Base-by-base conservation (phyloP, 2,797 vertebrate genomes). In the Parambassis ranga region DNA sequence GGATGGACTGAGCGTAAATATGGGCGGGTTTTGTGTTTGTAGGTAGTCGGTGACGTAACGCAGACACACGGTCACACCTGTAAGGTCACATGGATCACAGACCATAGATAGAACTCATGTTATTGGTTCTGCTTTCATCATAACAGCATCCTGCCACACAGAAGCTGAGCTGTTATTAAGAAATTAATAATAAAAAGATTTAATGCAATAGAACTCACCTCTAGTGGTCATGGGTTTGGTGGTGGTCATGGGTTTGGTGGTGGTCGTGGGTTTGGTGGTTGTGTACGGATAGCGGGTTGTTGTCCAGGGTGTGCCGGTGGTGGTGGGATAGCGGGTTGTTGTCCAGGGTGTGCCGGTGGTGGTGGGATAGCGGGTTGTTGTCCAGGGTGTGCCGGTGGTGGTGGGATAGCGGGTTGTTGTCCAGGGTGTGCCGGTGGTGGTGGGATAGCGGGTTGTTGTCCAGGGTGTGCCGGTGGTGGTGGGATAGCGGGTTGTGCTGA, bases 31-130 rank as follows among this genome's bases (percentile, higher is more conserved):
- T 0, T 0, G 1, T 0, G 0, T 0, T 5, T 11, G 1, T 0
- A 0, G 0, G 1, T 0, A 1, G 31, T 75, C 78, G 1, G 14
- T 0, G 37, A 84, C 11, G 74, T 70, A 85, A n/a, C 83, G 77
- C 50, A 88, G 11, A 52, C 88, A 90, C 68, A 90, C 72, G 0
- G 86, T 71, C 35, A 86, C 41, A 59, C 82, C 88, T 89, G 58
- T 41, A 64, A 51, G 39, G 31, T 56, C 35, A 55, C 15, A 14
- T 6, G n/a, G 20, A n/a, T n/a, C n/a, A n/a, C n/a, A n/a, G n/a
- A n/a, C n/a, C n/a, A n/a, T n/a, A n/a, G n/a, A n/a, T n/a, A n/a
- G n/a, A n/a, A n/a, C n/a, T n/a, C n/a, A n/a, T n/a, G n/a, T n/a
- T n/a, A n/a, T n/a, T n/a, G n/a, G n/a, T n/a, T n/a, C n/a, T n/a